Percentiles rank a stretch among this genome's conserved stretches.
Evolutionary conservation across 2,888 invertebrate species (phyloP).

Genomic region (Leptinotarsa haldemani): DNA sequence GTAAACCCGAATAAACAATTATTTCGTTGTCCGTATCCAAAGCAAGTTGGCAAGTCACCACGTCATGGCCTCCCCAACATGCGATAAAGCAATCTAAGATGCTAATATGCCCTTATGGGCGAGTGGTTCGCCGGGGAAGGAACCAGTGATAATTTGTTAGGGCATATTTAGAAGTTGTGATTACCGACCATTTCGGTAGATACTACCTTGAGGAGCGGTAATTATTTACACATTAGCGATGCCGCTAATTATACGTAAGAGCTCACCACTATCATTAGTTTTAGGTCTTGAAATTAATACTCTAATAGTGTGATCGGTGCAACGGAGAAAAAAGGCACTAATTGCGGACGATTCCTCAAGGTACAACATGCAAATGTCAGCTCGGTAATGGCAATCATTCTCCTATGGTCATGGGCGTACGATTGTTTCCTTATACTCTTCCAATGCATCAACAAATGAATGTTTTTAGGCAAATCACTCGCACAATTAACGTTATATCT

Average conservation of each 20-base stretch:
- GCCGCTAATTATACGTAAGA: constrained; percentile 63
- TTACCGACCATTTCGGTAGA: constrained; percentile 58
- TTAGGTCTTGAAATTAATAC: constrained; percentile 65
- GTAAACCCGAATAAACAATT: no score
- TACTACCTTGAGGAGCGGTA: constrained; percentile 63
- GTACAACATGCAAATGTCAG: constrained; percentile 43
- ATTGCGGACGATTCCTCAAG: constrained; percentile 42
- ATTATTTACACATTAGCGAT: constrained; percentile 67
- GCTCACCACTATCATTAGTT: constrained; percentile 62
- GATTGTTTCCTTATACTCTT: no score
- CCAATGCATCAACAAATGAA: no score
- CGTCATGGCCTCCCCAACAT: not conserved
- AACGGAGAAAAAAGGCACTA: constrained; percentile 51
- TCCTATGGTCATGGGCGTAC: constrained; percentile 4
- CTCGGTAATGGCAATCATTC: constrained; percentile 30
- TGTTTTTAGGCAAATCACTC: no score
- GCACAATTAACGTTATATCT: no score
- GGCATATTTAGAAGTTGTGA: constrained; percentile 56
- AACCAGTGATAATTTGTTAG: constrained; percentile 56
- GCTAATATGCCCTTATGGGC: not conserved
- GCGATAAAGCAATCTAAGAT: constrained; percentile 18
- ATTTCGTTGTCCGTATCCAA: no score
- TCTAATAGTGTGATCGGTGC: constrained; percentile 62
- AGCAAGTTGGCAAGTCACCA: not conserved
- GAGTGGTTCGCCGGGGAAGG: not conserved